A percentile compares a stretch with the other conserved stretches of the same genome.
phyloP scores from a whole-genome alignment of 2,113 vertebrate genomes.

The Oryzias celebensis region DNA sequence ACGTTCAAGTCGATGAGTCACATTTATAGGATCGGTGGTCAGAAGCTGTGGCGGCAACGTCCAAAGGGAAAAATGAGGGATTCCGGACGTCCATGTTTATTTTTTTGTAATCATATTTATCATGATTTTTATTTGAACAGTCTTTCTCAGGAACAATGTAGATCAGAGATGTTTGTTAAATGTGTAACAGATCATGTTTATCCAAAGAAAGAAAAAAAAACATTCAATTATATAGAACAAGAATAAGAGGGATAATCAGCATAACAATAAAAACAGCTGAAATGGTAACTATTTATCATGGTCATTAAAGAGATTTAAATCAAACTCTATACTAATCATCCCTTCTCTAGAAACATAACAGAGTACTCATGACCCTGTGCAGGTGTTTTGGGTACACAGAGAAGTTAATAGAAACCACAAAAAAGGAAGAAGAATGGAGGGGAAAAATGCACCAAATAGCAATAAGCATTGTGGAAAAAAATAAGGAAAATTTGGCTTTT shows the following conservation, averaged over 20 bases:
- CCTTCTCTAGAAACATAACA: constrained; percentile 48
- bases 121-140: constrained; percentile 36
- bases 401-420: constrained; percentile 58
- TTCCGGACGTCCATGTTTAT: constrained; percentile 21
- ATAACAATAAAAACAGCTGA: constrained; percentile 72
- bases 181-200: constrained; percentile 58
- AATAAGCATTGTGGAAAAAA: constrained; percentile 58
- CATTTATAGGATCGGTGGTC: constrained; percentile 36
- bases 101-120: constrained; percentile 6
- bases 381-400: constrained; percentile 55
- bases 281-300: constrained; percentile 66
- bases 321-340: constrained; percentile 56
- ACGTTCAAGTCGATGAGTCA: constrained; percentile 38
- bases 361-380: constrained; percentile 56
- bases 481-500: constrained; percentile 69
- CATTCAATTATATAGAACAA: constrained; percentile 68
- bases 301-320: constrained; percentile 61
- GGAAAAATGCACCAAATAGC: constrained; percentile 61
- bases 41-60: constrained; percentile 42
- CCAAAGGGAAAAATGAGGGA: constrained; percentile 24
- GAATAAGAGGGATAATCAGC: constrained; percentile 66
- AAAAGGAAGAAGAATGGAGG: constrained; percentile 50
- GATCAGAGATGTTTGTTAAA: constrained; percentile 58
- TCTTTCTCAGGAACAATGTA: constrained; percentile 59
- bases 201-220: constrained; percentile 69